phyloP scores from a whole-genome alignment of 2,888 invertebrate genomes.

The Branchinecta sandiegonensis region DNA sequence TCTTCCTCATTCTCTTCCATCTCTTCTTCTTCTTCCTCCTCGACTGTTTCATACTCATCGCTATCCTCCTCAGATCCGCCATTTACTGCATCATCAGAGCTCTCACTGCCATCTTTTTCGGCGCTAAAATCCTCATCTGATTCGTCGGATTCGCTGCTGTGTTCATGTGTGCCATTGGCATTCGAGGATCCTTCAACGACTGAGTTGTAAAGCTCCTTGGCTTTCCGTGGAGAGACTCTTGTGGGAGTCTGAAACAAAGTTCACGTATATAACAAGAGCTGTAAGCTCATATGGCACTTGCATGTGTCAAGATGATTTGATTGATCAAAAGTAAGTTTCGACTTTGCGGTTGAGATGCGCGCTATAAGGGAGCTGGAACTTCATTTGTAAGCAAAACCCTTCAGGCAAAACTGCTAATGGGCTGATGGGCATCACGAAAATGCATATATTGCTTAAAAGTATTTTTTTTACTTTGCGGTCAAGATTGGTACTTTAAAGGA shows the following conservation, averaged over 20 bases:
- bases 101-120: conserved; percentile 25
- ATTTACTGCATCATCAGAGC: conserved; percentile 31
- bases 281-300: too few relatives aligned
- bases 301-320: too few relatives aligned
- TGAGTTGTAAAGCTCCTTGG: conserved; percentile 20
- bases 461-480: too few relatives aligned
- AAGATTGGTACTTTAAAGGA: too few relatives aligned
- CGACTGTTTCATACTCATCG: conserved; percentile 30
- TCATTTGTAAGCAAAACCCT: too few relatives aligned
- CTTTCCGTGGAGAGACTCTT: background rate
- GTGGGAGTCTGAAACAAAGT: conserved; percentile 16
- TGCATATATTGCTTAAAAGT: too few relatives aligned
- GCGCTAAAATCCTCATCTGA: conserved; percentile 29
- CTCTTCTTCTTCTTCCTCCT: conserved; percentile 32
- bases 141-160: conserved; percentile 27
- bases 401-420: too few relatives aligned
- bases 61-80: conserved; percentile 30
- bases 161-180: conserved; percentile 27
- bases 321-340: too few relatives aligned
- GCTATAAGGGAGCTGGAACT: too few relatives aligned
- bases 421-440: too few relatives aligned
- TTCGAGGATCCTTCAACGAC: conserved; percentile 25
- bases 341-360: too few relatives aligned
- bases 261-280: too few relatives aligned
- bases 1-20: conserved; percentile 26